Evolutionary conservation across 2,888 invertebrate species (phyloP), one percentile per base, ranked within the genome.

Genomic region (Exocentrus adspersus): DNA sequence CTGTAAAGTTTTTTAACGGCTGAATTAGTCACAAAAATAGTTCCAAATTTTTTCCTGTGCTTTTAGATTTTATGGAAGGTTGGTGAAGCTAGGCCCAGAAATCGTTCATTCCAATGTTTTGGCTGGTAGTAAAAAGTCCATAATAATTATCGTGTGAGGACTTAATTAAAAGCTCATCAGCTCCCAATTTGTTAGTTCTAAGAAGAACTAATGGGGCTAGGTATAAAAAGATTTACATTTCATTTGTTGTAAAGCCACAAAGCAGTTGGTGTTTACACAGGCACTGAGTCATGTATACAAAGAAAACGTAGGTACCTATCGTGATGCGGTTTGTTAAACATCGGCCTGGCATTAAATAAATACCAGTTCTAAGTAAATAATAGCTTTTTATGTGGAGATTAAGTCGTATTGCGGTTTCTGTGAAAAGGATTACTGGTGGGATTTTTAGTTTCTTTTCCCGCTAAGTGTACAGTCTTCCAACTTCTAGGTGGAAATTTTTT

Each of bases 261-360:
- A 63, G 53, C 53, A 43, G 37, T 46, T 19, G 54, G 28, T 69
- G 69, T 67, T 69, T 69, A 63, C 66, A 62, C 63, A 62, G n/a
- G 51, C 54, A 42, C 19, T 46, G 57, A 57, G 46, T 57, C 57
- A 57, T 57, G n/a, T n/a, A 28, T 50, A 67, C 62, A 66, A 66
- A 64, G 70, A 70, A 72, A 68, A 66, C 67, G 65, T n/a, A n/a
- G n/a, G n/a, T 65, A 68, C 66, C 67, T 67, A 69, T 69, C 66
- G 62, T 56, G 62, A 50, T 62, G 68, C 46, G 72, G 69, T 70
- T 72, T 66, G 69, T 70, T 69, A 60, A 70, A 67, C 69, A 66
- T 66, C 60, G 60, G 64, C 54, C 58, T 52, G 54, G 61, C 64
- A 65, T 70, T 65, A 64, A 70, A 65, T 66, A 67, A 71, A 71